Conservation (phyloP, 2,888 invertebrate species). For the Fragum whitleyi region DNA sequence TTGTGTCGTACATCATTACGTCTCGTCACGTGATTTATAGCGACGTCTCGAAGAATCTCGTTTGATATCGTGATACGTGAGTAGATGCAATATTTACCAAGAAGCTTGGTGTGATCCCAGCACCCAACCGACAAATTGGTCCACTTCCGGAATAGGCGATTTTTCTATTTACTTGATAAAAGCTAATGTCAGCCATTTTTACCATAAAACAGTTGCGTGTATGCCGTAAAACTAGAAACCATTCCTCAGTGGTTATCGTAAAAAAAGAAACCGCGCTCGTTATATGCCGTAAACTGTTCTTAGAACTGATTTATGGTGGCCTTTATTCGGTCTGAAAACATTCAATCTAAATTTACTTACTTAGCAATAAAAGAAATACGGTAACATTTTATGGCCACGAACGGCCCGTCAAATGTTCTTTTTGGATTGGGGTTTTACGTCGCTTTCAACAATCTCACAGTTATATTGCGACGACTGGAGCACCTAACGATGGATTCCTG, state of each 20-base stretch:
- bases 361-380: background rate
- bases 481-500: too few species aligned
- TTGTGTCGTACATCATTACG: conserved; percentile 7
- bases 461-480: too few species aligned
- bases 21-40: conserved; percentile 11
- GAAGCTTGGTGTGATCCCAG: background rate
- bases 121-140: conserved; percentile 5
- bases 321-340: background rate
- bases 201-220: conserved; percentile 18
- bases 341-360: background rate
- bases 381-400: background rate
- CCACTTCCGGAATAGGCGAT: conserved; percentile 2
- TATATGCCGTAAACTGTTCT: conserved; percentile 7
- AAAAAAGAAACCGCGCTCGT: background rate
- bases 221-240: conserved; percentile 15
- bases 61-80: conserved; percentile 3
- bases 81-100: background rate
- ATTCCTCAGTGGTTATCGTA: conserved; percentile 16
- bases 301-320: background rate
- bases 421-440: too few species aligned
- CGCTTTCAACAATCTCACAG: too few species aligned
- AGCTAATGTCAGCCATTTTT: conserved; percentile 20
- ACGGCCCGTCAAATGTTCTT: too few species aligned
- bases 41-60: conserved; percentile 19
- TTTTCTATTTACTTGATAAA: conserved; percentile 12